A percentile compares a stretch with the other conserved stretches of the same genome.
Evolutionary conservation across 92 coral and sea anemone species (phyloP).

Genomic region (Ricordea florida): DNA sequence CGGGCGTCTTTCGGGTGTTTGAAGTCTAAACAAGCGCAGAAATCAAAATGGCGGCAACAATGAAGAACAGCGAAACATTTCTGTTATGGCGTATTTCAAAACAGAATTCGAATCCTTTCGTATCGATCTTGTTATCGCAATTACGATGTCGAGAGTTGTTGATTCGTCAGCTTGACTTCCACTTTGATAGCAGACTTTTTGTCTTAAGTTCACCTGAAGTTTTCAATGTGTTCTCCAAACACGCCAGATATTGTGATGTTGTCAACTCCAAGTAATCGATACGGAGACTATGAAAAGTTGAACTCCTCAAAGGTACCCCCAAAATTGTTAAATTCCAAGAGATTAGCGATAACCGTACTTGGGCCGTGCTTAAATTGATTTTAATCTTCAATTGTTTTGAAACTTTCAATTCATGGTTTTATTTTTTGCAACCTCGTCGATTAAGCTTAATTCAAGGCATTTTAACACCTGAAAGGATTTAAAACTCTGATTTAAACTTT

Average conservation of each 20-base stretch:
- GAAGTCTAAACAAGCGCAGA: too few species aligned
- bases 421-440: too few species aligned
- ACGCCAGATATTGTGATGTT: not conserved
- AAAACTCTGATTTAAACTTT: too few species aligned
- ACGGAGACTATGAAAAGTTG: not conserved
- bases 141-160: conserved; percentile 7
- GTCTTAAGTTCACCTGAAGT: not conserved
- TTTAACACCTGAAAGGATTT: too few species aligned
- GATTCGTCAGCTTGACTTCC: conserved; percentile 7
- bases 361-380: too few species aligned
- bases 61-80: too few species aligned
- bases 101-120: not conserved
- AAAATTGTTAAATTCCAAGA: too few species aligned
- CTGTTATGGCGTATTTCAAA: conserved; percentile 46
- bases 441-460: too few species aligned
- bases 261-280: not conserved
- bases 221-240: not conserved
- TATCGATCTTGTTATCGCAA: not conserved
- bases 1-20: too few species aligned
- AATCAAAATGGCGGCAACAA: too few species aligned
- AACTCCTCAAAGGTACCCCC: not conserved
- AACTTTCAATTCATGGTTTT: too few species aligned
- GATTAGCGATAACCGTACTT: not conserved
- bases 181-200: not conserved
- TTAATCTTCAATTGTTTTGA: too few species aligned